Evolutionary conservation across 2,888 invertebrate genomes (phyloP), one percentile per base, ranked within the genome.

Genomic region (Drosophila subquinaria): DNA sequence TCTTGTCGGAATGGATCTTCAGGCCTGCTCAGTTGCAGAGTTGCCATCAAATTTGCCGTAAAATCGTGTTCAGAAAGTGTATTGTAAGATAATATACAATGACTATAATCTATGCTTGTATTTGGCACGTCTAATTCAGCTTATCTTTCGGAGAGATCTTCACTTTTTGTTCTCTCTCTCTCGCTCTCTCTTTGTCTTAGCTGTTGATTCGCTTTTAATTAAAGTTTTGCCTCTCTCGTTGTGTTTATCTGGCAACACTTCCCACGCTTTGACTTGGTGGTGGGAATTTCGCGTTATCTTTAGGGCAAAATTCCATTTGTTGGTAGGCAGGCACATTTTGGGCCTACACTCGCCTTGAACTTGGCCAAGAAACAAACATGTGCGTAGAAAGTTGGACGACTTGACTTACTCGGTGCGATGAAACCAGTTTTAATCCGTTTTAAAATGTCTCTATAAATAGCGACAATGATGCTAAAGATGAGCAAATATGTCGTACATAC

Each of bases 341-440:
- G 51, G 33, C 20, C 43, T 17, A 30, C 38, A 33, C 13, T 67
- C 47, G 75, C 74, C 77, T 72, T 72, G 69, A 69, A 71, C 81
- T 82, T 72, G 69, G 69, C 62, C 48, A 62, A 59, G 23, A 47
- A 57, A 30, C 17, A 51, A 33, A 42, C 30, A 38, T 64, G 59
- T 69, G 69, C 81, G 70, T 78, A 76, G 88, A 87, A 82, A 87
- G 85, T 87, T 69, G 48, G 52, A 45, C 63, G 50, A 61, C 45
- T 27, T 27, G 27, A 8, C 23, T 27, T 5, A 27, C 27, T 27
- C 27, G 27, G 63, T 27, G 40, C 38, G 13, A 36, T 13, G 13
- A 65, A 63, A 78, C 64, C 72, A 71, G 78, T 68, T 66, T 50
- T 36, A 35, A 23, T 50, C 40, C n/a, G 17, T 5, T 30, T 30